Conservation (phyloP, 2,797 vertebrate species). For the Argya squamiceps region DNA sequence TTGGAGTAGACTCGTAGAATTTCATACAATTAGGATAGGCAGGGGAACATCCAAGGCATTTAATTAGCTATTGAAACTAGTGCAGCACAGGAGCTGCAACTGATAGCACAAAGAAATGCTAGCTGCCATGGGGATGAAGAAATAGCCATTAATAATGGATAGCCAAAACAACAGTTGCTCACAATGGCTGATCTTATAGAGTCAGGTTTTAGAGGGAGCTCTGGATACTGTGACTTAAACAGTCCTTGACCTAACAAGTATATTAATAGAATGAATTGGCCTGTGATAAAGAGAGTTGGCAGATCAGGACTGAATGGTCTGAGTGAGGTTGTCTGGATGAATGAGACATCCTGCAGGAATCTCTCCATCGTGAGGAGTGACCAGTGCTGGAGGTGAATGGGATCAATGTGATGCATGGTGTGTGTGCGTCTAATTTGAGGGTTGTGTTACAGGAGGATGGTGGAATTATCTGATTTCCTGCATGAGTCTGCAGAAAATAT, state of each 20-base stretch:
- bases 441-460: neutral
- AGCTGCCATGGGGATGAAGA: neutral
- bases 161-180: neutral
- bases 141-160: neutral
- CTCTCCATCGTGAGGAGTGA: fast-evolving
- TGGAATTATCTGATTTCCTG: neutral
- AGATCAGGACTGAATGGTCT: neutral
- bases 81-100: neutral
- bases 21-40: neutral
- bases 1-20: neutral
- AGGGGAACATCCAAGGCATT: neutral
- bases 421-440: neutral
- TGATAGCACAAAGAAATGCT: neutral
- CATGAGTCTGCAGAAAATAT: neutral
- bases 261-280: neutral
- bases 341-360: neutral
- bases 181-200: neutral
- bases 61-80: neutral
- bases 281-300: neutral
- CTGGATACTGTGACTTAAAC: neutral
- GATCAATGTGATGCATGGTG: fast-evolving
- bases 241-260: neutral
- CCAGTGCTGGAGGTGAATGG: neutral
- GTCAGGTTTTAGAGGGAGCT: neutral
- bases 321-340: neutral